phyloP scores from a whole-genome alignment of 2,888 invertebrate species.

The Stenchaetothrips biformis region DNA sequence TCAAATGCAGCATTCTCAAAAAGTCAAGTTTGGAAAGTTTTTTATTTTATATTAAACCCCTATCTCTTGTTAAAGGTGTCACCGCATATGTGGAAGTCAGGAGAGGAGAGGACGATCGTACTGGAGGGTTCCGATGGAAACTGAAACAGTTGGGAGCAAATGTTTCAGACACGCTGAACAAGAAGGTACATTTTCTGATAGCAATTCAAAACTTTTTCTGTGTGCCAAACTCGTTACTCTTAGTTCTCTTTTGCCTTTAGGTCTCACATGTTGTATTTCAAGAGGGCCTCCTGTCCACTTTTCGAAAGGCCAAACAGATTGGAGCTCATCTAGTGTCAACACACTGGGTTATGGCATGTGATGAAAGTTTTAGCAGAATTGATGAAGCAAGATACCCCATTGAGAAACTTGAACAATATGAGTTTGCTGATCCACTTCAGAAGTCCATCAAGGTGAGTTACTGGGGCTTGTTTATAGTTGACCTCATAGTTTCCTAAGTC shows the following conservation, averaged over 20 bases:
- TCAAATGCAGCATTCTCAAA: not conserved
- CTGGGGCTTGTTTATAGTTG: not conserved
- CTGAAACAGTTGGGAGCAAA: not conserved
- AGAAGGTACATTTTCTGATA: not conserved
- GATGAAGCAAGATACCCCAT: not conserved
- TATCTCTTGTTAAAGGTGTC: not conserved
- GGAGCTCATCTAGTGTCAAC: not conserved
- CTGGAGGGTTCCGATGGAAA: constrained; percentile 3
- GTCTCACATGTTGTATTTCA: constrained; percentile 8
- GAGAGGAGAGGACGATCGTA: constrained; percentile 2
- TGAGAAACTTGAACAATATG: not conserved
- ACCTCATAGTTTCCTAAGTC: not conserved
- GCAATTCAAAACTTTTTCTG: not conserved
- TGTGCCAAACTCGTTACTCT: not conserved
- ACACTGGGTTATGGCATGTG: constrained; percentile 15
- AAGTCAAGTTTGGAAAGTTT: no score
- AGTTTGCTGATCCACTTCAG: not conserved
- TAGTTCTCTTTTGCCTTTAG: not conserved
- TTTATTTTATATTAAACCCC: not conserved
- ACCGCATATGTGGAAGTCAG: not conserved
- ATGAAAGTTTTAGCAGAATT: not conserved
- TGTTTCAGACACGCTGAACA: not conserved
- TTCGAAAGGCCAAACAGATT: not conserved
- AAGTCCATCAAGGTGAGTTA: not conserved
- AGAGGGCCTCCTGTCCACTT: not conserved